These are phyloP conservation scores for Leptatherina wallacei DNA, from an alignment of 2,797 vertebrate species.

Conservation along the genomic window DNA sequence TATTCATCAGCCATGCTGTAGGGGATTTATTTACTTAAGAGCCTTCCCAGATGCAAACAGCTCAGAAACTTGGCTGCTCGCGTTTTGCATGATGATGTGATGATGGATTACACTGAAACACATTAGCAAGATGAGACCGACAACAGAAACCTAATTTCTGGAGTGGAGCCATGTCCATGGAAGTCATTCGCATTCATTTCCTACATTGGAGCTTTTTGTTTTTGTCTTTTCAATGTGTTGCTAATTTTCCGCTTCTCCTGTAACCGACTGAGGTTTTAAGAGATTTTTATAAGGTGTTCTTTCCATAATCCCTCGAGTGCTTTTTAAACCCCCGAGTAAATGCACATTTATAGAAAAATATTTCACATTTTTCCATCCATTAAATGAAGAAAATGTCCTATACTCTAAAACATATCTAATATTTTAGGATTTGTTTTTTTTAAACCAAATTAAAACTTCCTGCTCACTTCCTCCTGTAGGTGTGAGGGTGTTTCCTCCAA, in stretches of 20 bases:
- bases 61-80: conserved; percentile 41
- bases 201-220: neutral
- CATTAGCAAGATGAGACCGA: conserved; percentile 51
- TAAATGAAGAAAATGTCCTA: neutral
- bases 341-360: conserved; percentile 10
- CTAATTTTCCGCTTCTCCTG: conserved; percentile 16
- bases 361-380: conserved; percentile 10
- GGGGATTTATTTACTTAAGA: conserved; percentile 59
- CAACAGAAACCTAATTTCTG: conserved; percentile 39
- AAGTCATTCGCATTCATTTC: conserved; percentile 9
- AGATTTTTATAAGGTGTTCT: conserved; percentile 21
- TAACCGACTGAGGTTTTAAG: conserved; percentile 7
- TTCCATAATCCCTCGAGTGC: conserved; percentile 1
- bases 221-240: neutral
- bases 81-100: conserved; percentile 21
- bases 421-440: neutral
- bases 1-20: conserved; percentile 57
- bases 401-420: neutral
- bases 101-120: conserved; percentile 54
- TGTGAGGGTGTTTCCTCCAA: conserved; percentile 37
- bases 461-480: conserved; percentile 21
- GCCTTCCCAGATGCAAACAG: conserved; percentile 16
- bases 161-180: conserved; percentile 9
- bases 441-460: conserved; percentile 6
- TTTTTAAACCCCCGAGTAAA: conserved; percentile 21